phyloP scores from a whole-genome alignment of 1,140 invertebrate genomes.

The Araneus ventricosus region DNA sequence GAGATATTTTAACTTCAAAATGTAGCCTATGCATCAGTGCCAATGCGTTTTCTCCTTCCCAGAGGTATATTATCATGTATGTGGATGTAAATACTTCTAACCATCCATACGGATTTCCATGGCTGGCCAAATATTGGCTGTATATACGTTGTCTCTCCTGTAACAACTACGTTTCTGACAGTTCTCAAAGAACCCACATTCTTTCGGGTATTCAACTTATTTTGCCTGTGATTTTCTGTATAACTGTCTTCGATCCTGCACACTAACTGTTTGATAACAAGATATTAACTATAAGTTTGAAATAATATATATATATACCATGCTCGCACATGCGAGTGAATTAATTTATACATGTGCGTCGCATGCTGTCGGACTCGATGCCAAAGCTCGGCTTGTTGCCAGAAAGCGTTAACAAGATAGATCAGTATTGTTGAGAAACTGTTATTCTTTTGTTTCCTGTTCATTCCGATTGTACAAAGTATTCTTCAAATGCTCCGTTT shows the following conservation, averaged over 20 bases:
- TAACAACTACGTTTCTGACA: background rate
- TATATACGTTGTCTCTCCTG: background rate
- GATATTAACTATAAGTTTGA: background rate
- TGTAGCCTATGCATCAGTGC: conserved; percentile 29
- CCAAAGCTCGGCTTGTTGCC: conserved; percentile 23
- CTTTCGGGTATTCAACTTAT: conserved; percentile 47
- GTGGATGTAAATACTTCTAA: background rate
- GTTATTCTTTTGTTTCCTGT: conserved; percentile 27
- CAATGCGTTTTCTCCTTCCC: background rate
- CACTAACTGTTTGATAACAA: conserved; percentile 5
- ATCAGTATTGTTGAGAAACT: conserved; percentile 57
- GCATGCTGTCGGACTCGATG: background rate
- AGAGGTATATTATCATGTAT: background rate
- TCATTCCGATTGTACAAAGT: conserved; percentile 51
- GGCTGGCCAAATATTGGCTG: background rate
- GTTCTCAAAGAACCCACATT: conserved; percentile 14
- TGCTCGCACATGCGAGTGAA: background rate
- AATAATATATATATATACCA: background rate
- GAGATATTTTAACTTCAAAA: background rate
- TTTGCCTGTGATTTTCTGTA: conserved; percentile 65
- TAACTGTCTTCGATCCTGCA: conserved; percentile 41
- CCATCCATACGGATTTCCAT: background rate
- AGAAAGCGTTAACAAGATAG: background rate
- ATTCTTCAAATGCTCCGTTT: conserved; percentile 45
- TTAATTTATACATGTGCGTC: conserved; percentile 3